phyloP scores from a whole-genome alignment of 2,797 vertebrate species.

The Vipera latastei region DNA sequence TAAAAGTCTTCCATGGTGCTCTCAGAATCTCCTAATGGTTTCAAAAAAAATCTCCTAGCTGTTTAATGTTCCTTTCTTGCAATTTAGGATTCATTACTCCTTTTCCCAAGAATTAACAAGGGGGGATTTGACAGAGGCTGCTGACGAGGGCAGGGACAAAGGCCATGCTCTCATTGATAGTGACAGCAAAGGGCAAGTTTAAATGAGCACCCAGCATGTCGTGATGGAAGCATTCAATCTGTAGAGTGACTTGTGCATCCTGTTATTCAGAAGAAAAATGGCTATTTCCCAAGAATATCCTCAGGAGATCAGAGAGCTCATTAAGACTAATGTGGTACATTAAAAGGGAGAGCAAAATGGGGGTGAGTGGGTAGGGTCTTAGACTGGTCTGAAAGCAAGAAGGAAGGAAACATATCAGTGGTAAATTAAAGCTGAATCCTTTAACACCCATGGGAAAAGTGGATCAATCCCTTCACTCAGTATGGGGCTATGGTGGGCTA shows the following conservation, averaged over 20 bases:
- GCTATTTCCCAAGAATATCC: fast-evolving
- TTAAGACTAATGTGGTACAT: neutral
- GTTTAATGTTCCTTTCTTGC: conserved; percentile 12
- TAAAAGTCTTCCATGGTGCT: neutral
- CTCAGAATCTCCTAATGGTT: neutral
- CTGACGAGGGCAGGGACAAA: neutral
- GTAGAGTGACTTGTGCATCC: neutral
- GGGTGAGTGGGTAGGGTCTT: neutral
- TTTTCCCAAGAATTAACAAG: conserved; percentile 6
- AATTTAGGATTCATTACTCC: conserved; percentile 25
- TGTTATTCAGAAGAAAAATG: conserved; percentile 32
- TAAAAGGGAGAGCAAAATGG: neutral
- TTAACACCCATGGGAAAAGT: neutral
- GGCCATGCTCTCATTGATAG: conserved; percentile 22
- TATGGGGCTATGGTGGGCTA: fast-evolving
- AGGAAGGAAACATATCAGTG: neutral
- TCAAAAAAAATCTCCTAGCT: neutral
- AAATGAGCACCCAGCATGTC: conserved; percentile 9
- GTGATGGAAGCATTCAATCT: conserved; percentile 17
- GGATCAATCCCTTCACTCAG: neutral
- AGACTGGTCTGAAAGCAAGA: neutral
- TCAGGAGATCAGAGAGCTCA: neutral
- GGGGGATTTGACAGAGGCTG: neutral
- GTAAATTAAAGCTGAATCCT: fast-evolving
- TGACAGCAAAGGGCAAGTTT: conserved; percentile 29